Conservation (phyloP, 2,797 vertebrate genomes). For the Lacerta viridis region DNA sequence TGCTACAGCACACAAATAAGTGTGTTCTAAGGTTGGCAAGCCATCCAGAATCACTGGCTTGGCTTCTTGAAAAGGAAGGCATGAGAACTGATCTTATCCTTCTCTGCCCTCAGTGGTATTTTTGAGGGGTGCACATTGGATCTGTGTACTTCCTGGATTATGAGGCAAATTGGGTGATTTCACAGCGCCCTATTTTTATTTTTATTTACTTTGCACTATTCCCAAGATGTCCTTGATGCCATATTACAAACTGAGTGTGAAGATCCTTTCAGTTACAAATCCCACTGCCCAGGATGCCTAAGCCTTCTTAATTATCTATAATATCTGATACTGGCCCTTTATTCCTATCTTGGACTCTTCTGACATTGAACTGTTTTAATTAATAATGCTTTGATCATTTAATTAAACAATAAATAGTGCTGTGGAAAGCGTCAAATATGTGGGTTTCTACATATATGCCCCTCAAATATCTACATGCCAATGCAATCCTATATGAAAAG, state of each 20-base stretch:
- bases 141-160: no score
- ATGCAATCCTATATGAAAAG: background rate
- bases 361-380: background rate
- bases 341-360: background rate
- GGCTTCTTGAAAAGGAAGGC: background rate
- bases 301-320: background rate
- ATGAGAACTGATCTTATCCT: no score
- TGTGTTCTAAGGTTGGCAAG: background rate
- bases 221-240: no score
- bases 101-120: background rate
- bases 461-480: constrained; percentile 6
- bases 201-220: no score
- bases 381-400: background rate
- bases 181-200: no score
- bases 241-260: background rate
- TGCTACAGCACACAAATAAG: background rate
- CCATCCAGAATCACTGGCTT: background rate
- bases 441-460: background rate
- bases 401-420: background rate
- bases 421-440: background rate
- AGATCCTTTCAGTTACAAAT: background rate
- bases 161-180: no score
- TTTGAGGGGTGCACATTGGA: no score
- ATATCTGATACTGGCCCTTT: background rate
- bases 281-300: background rate